A percentile compares a stretch with the other conserved stretches of the same genome.
Evolutionary conservation across 2,113 vertebrate species (phyloP).

Genomic region (Collichthys lucidus): DNA sequence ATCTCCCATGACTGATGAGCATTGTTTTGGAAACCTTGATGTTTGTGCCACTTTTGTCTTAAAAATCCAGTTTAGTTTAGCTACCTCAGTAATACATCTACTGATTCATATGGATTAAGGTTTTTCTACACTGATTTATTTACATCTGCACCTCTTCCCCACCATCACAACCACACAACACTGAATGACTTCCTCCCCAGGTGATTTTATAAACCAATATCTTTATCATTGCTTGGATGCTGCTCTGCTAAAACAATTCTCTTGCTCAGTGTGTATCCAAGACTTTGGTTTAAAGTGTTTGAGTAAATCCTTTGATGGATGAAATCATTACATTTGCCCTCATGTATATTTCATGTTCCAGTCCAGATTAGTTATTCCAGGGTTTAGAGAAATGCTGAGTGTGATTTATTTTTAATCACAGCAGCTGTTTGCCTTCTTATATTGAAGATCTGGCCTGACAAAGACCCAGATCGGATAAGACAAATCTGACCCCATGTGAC

Average conservation of each 20-base stretch:
- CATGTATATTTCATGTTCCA: slow-evolving; percentile 81
- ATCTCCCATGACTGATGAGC: neutral
- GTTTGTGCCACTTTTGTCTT: neutral
- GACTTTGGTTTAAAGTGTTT: slow-evolving; percentile 72
- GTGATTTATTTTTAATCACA: slow-evolving; percentile 87
- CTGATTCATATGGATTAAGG: too few relatives aligned
- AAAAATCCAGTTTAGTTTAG: neutral
- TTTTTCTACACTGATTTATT: too few relatives aligned
- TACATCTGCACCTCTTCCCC: too few relatives aligned
- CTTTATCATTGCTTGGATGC: slow-evolving; percentile 11
- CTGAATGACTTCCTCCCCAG: slow-evolving; percentile 7
- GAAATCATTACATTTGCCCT: slow-evolving; percentile 84
- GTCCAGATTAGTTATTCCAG: slow-evolving; percentile 84
- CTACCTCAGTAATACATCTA: neutral
- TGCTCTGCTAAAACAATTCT: slow-evolving; percentile 33
- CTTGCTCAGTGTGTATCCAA: slow-evolving; percentile 24
- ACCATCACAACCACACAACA: neutral
- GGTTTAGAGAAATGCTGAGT: slow-evolving; percentile 83
- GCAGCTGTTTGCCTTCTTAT: slow-evolving; percentile 84
- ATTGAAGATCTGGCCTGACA: slow-evolving; percentile 78
- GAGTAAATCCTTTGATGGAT: slow-evolving; percentile 81
- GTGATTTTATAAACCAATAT: slow-evolving; percentile 51
- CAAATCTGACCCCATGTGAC: slow-evolving; percentile 70
- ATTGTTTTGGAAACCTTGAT: neutral
- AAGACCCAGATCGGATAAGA: slow-evolving; percentile 78